phyloP scores from a whole-genome alignment of 2,113 vertebrate species.

The Plecotus auritus region DNA sequence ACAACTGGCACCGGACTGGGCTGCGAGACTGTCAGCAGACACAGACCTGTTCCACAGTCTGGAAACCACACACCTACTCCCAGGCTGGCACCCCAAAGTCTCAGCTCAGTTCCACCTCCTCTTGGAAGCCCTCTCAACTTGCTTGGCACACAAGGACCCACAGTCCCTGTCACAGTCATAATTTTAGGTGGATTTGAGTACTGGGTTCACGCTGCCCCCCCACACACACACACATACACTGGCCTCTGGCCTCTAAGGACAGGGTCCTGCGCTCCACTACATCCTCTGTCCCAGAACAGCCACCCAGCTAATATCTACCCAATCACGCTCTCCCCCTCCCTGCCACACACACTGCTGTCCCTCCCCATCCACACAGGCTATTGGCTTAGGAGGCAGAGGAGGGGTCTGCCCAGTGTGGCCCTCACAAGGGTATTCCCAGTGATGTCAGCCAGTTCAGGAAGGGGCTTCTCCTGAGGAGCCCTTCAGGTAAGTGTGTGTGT shows the following conservation, averaged over 20 bases:
- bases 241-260: not conserved
- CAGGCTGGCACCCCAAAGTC: not conserved
- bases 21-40: too few relatives aligned
- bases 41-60: not conserved
- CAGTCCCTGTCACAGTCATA: not conserved
- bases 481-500: not conserved
- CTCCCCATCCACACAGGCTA: not conserved
- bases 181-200: not conserved
- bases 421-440: not conserved
- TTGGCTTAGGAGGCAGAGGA: not conserved
- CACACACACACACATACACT: too few relatives aligned
- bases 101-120: not conserved
- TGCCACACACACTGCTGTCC: not conserved
- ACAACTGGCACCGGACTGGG: not conserved
- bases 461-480: not conserved
- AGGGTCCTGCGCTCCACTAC: not conserved
- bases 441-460: not conserved
- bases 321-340: too few relatives aligned
- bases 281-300: not conserved
- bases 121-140: not conserved
- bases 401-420: not conserved
- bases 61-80: not conserved
- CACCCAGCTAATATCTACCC: not conserved
- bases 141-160: not conserved
- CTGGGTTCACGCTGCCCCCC: not conserved